These are phyloP conservation scores for Capitulum mitella DNA, from an alignment of 2,888 invertebrate species.

Conservation along the genomic window DNA sequence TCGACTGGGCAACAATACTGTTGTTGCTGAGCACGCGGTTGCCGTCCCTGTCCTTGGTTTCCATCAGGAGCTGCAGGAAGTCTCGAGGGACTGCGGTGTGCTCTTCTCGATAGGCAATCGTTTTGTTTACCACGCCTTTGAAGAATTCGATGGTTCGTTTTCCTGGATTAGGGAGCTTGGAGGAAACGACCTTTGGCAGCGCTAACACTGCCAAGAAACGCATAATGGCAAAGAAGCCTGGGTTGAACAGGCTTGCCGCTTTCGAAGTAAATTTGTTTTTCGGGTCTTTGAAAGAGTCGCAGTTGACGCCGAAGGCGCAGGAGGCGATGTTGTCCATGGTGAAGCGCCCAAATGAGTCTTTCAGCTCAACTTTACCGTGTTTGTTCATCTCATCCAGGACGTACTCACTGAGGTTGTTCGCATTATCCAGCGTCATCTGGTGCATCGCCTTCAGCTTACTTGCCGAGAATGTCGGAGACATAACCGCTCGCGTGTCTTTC, in stretches of 20 bases:
- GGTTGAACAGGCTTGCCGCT: not conserved
- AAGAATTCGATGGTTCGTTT: not conserved
- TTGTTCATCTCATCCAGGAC: not conserved
- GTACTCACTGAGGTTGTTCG: not conserved
- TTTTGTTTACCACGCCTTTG: not conserved
- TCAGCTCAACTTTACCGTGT: conserved; percentile 45
- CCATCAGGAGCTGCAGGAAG: not conserved
- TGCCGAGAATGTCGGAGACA: conserved; percentile 60
- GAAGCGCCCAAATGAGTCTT: conserved; percentile 56
- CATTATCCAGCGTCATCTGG: not conserved
- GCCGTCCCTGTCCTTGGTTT: not conserved
- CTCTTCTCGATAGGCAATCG: not conserved
- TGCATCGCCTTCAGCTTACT: conserved; percentile 55
- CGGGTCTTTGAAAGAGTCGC: too few relatives aligned
- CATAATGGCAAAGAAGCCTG: not conserved
- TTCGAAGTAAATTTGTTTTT: not conserved
- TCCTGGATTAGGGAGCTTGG: not conserved
- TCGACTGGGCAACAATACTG: not conserved
- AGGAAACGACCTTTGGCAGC: not conserved
- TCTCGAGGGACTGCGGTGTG: not conserved
- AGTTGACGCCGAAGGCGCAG: conserved; percentile 55
- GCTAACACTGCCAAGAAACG: not conserved
- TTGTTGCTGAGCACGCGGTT: not conserved
- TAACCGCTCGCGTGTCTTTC: conserved; percentile 55
- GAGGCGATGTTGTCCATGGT: too few relatives aligned